Conservation (phyloP, 2,113 vertebrate genomes). For the Odontophorus gujanensis region DNA sequence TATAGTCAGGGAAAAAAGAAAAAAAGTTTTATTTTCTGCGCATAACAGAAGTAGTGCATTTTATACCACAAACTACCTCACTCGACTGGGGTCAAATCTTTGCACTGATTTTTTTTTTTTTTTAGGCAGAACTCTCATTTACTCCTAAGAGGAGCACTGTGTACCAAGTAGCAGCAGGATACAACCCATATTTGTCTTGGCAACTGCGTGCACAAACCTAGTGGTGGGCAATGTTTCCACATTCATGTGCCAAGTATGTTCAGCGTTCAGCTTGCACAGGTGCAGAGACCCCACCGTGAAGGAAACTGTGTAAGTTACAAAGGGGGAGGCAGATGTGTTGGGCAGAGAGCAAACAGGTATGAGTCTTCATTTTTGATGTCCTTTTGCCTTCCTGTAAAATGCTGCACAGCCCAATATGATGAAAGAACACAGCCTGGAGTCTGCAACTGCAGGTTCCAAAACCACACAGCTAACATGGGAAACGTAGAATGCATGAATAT, state of each 20-base stretch:
- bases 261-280: background rate
- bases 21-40: background rate
- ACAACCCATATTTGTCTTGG: background rate
- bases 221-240: background rate
- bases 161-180: background rate
- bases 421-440: constrained; percentile 25
- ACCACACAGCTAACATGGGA: constrained; percentile 52
- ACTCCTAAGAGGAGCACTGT: background rate
- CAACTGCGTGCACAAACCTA: background rate
- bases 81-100: constrained; percentile 1
- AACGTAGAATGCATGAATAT: constrained; percentile 34
- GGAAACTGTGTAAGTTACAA: background rate
- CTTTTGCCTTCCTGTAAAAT: background rate
- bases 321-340: background rate
- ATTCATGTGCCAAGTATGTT: background rate
- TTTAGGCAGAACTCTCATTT: background rate
- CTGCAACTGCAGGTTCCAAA: constrained; percentile 29
- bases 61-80: background rate
- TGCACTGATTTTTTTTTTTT: background rate
- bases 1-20: constrained; percentile 23
- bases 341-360: background rate
- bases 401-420: background rate
- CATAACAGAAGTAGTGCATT: background rate
- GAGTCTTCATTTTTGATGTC: background rate
- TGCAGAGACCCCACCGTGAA: background rate